Conservation (phyloP, 2,888 invertebrate species). For the Epistrophe eligans region DNA sequence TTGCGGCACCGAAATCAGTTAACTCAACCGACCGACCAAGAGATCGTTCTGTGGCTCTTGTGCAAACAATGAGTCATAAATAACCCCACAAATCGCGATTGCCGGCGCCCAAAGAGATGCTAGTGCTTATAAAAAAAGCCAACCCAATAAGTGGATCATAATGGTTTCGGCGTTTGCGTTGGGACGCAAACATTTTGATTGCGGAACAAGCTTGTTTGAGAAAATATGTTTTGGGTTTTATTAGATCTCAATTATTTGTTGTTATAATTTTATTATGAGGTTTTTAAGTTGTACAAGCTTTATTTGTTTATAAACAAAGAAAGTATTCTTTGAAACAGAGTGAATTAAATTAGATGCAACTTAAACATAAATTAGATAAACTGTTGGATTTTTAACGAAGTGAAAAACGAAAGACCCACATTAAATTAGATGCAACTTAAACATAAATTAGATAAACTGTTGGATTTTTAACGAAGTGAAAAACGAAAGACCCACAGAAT, state of each 20-base stretch:
- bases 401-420: too few species aligned
- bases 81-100: conserved; percentile 75
- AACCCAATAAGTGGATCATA: conserved; percentile 64
- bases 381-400: too few species aligned
- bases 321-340: too few species aligned
- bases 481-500: too few species aligned
- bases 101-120: conserved; percentile 74
- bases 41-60: conserved; percentile 72
- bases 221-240: background rate
- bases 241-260: background rate
- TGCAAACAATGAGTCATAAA: conserved; percentile 76
- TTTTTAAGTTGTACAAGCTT: too few species aligned
- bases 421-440: too few species aligned
- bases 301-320: too few species aligned
- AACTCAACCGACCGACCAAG: conserved; percentile 47
- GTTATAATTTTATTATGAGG: too few species aligned
- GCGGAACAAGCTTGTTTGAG: conserved; percentile 2
- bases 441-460: too few species aligned
- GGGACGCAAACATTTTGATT: conserved; percentile 49
- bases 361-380: too few species aligned
- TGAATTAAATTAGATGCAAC: too few species aligned
- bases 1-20: conserved; percentile 75
- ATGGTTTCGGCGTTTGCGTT: conserved; percentile 3
- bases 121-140: conserved; percentile 43
- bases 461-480: too few species aligned